A percentile compares a stretch with the other conserved stretches of the same genome.
Evolutionary conservation across 2,797 vertebrate genomes (phyloP).

Genomic region (Enteromius mattozi): DNA sequence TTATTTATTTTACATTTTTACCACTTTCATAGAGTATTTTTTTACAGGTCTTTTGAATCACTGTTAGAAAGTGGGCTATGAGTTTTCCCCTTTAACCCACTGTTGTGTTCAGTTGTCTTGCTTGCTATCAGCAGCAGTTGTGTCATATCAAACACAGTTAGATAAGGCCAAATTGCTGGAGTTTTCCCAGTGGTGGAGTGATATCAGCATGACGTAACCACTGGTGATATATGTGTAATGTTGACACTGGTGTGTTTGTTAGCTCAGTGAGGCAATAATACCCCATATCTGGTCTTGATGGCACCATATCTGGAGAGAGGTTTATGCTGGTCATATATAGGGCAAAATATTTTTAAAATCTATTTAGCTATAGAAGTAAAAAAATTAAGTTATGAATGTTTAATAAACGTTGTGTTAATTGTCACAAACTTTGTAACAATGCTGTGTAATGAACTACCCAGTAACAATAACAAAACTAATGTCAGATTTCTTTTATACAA

Average conservation of each 20-base stretch:
- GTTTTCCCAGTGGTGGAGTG: constrained; percentile 34
- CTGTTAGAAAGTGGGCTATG: not conserved
- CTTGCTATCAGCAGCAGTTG: constrained; percentile 34
- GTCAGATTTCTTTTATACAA: not conserved
- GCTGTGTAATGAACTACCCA: not conserved
- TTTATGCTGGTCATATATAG: constrained; percentile 19
- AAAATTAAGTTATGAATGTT: not conserved
- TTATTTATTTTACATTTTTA: not conserved
- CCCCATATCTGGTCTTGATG: constrained; percentile 12
- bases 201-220: constrained; percentile 28
- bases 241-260: constrained; percentile 34
- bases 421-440: not conserved
- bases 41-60: not conserved
- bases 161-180: constrained; percentile 39
- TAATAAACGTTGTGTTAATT: not conserved
- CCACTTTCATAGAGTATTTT: not conserved
- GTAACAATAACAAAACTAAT: not conserved
- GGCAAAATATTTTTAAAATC: not conserved
- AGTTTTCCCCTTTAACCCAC: not conserved
- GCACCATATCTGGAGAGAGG: constrained; percentile 13
- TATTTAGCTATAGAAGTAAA: not conserved
- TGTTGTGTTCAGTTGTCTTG: constrained; percentile 11
- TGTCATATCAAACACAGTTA: constrained; percentile 19
- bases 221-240: constrained; percentile 16
- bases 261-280: constrained; percentile 22